These are phyloP conservation scores for Oscheius sp. DNA, from an alignment of 2,888 invertebrate genomes.

Conservation along the genomic window DNA sequence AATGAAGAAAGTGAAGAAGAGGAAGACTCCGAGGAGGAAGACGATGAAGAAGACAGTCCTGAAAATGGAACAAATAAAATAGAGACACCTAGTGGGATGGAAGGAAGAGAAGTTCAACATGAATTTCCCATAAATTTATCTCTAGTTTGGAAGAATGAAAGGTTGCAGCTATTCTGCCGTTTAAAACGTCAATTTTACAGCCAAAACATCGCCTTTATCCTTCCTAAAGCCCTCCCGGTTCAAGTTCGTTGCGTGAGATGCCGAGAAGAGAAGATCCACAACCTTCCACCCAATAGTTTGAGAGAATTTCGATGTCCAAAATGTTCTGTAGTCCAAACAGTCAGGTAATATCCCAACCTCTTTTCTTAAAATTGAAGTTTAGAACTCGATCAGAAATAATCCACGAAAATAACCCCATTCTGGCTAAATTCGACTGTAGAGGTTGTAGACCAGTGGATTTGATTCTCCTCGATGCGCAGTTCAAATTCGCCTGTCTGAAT, in stretches of 20 bases:
- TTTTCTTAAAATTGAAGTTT: not conserved
- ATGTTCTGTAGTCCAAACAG: not conserved
- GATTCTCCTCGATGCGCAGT: conserved; percentile 69
- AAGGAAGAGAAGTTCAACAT: no score
- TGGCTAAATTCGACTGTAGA: conserved; percentile 24
- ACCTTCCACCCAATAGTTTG: not conserved
- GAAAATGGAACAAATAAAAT: not conserved
- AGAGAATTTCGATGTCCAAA: conserved; percentile 12
- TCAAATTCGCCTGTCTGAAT: conserved; percentile 70
- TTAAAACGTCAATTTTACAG: conserved; percentile 7
- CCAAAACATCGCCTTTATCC: conserved; percentile 22
- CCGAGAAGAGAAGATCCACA: not conserved
- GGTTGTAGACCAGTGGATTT: conserved; percentile 69
- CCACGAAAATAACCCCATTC: conserved; percentile 26
- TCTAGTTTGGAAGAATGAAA: conserved; percentile 6
- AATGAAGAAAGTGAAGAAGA: not conserved
- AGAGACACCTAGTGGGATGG: not conserved
- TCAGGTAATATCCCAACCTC: conserved; percentile 5
- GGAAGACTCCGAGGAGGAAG: not conserved
- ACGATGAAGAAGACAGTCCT: not conserved
- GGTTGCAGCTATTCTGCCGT: not conserved
- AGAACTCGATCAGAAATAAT: conserved; percentile 5
- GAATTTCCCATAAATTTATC: conserved; percentile 3
- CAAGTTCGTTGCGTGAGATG: conserved; percentile 13
- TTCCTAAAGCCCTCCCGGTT: not conserved